These are phyloP conservation scores for Drosophila monieri DNA, from an alignment of 2,888 invertebrate genomes.

Conservation along the genomic window DNA sequence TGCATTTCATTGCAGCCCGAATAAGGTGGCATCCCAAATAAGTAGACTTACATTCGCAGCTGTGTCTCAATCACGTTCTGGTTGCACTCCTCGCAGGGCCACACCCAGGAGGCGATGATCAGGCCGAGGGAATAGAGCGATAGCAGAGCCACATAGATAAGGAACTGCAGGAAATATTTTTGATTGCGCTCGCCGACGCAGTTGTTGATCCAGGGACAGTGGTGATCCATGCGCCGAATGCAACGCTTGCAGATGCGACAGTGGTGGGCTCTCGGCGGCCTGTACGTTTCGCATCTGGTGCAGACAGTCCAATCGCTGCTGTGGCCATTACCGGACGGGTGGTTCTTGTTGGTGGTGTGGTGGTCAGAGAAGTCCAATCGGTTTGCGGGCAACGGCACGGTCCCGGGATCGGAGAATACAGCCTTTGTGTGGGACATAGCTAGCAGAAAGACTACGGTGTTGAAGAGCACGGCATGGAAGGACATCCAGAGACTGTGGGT, in stretches of 20 bases:
- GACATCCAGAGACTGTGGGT: conserved; percentile 90
- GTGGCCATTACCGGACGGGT: conserved; percentile 83
- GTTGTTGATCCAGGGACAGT: conserved; percentile 97
- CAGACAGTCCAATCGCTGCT: conserved; percentile 90
- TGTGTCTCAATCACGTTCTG: conserved; percentile 88
- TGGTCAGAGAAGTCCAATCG: conserved; percentile 92
- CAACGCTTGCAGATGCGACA: conserved; percentile 94
- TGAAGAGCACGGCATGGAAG: conserved; percentile 91
- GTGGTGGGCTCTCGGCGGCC: conserved; percentile 94
- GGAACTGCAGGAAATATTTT: conserved; percentile 95
- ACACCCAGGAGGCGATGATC: conserved; percentile 89
- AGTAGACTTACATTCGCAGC: conserved; percentile 88
- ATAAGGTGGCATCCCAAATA: background rate
- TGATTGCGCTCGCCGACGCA: conserved; percentile 96
- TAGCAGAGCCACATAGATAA: conserved; percentile 90
- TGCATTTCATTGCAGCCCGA: background rate
- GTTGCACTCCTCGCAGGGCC: conserved; percentile 88
- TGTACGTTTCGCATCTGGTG: conserved; percentile 90
- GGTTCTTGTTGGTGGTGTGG: conserved; percentile 86
- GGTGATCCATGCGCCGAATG: conserved; percentile 86
- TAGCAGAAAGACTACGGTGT: conserved; percentile 90
- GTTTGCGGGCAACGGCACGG: conserved; percentile 90
- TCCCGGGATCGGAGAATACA: conserved; percentile 94
- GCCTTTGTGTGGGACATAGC: conserved; percentile 92
- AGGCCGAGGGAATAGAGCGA: conserved; percentile 88